phyloP scores from a whole-genome alignment of 1,140 invertebrate genomes.

The Palaemon carinicauda region DNA sequence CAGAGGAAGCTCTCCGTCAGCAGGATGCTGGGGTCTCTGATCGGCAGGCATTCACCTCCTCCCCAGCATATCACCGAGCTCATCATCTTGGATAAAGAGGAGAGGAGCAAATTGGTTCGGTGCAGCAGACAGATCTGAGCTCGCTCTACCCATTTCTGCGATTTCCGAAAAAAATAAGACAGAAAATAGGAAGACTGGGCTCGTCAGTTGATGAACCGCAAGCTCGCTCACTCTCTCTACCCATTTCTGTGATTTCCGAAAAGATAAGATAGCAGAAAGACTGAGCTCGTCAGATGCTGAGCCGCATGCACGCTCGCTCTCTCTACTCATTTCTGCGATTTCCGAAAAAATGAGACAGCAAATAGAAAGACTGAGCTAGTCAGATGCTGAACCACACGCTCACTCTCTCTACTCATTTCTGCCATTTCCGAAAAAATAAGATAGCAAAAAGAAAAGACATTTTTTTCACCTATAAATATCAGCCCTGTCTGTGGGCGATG shows the following conservation, averaged over 20 bases:
- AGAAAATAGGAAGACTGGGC: slow-evolving; percentile 14
- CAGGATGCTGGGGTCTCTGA: slow-evolving; percentile 80
- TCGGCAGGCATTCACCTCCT: slow-evolving; percentile 68
- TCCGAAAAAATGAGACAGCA: neutral
- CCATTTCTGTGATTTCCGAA: too few relatives aligned
- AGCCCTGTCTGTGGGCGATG: neutral
- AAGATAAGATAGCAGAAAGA: too few relatives aligned
- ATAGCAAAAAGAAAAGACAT: too few relatives aligned
- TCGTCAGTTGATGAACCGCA: too few relatives aligned
- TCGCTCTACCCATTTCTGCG: neutral
- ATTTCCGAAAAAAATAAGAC: neutral
- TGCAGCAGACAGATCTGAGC: slow-evolving; percentile 40
- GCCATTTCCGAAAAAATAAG: too few relatives aligned
- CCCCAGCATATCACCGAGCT: slow-evolving; percentile 59
- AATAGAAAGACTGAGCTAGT: slow-evolving; percentile 23
- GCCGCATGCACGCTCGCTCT: neutral
- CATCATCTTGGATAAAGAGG: slow-evolving; percentile 58
- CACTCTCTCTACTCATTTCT: too few relatives aligned
- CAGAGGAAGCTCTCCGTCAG: slow-evolving; percentile 78
- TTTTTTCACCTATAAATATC: too few relatives aligned
- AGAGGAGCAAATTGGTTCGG: slow-evolving; percentile 43
- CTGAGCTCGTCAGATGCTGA: neutral
- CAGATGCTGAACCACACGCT: too few relatives aligned
- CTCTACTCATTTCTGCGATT: neutral
- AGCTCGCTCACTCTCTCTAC: too few relatives aligned